Conservation (phyloP, 35 echinoderm and acorn worm species). For the Lytechinus pictus region DNA sequence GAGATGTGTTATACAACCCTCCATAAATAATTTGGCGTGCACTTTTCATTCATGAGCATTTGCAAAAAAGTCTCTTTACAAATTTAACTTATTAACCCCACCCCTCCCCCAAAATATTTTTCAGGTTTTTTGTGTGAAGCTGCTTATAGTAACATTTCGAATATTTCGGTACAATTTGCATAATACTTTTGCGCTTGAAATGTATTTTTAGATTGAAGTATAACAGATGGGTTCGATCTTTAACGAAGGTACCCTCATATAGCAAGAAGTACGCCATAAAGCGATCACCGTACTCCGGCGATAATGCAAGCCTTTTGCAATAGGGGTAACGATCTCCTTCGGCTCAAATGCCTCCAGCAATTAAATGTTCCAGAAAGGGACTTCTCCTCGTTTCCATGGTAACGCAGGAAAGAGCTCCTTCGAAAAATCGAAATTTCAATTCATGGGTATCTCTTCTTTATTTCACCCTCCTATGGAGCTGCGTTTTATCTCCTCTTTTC, state of each 20-base stretch:
- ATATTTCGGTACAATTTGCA: too few relatives aligned
- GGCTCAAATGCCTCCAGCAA: background rate
- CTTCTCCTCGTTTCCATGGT: background rate
- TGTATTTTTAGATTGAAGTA: background rate
- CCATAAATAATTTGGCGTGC: too few relatives aligned
- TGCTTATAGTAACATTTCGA: too few relatives aligned
- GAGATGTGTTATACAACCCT: too few relatives aligned
- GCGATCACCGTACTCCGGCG: background rate
- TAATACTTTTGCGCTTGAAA: too few relatives aligned
- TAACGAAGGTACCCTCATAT: background rate
- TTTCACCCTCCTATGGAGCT: too few relatives aligned
- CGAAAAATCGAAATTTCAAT: constrained; percentile 13
- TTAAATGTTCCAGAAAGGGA: constrained; percentile 11
- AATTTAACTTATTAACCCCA: too few relatives aligned
- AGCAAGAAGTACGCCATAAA: background rate
- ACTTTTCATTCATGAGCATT: too few relatives aligned
- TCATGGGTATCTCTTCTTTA: background rate
- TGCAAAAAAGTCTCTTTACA: too few relatives aligned
- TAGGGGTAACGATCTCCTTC: background rate
- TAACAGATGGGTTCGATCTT: constrained; percentile 1
- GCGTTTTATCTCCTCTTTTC: too few relatives aligned
- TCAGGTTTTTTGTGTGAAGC: too few relatives aligned
- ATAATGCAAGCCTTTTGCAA: background rate
- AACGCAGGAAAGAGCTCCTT: constrained; percentile 16
- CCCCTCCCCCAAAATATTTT: too few relatives aligned